Percentiles rank a stretch among this genome's conserved stretches.
Conservation (phyloP, 2,797 vertebrate genomes). For the Leontopithecus rosalia region DNA sequence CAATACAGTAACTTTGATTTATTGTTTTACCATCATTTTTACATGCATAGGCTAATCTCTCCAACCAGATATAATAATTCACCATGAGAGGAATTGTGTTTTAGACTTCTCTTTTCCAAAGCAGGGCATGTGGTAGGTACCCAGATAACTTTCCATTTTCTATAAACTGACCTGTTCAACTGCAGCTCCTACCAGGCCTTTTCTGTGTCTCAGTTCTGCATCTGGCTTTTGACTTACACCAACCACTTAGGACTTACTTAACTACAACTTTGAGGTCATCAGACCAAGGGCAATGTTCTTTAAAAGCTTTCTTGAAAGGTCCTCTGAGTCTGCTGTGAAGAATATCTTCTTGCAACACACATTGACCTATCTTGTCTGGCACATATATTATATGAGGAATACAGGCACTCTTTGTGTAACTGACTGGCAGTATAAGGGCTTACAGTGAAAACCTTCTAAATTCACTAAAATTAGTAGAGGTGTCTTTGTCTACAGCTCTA, state of each 20-base stretch:
- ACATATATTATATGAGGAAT: rapidly evolving
- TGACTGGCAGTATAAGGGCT: rapidly evolving
- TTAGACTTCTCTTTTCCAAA: not conserved
- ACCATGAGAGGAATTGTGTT: not conserved
- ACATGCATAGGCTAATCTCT: not conserved
- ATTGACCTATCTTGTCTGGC: not conserved
- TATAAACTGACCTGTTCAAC: not conserved
- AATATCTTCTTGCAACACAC: not conserved
- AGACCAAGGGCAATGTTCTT: not conserved
- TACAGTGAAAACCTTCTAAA: not conserved
- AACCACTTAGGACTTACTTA: not conserved
- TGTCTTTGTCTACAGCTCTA: not conserved
- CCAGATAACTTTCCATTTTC: not conserved
- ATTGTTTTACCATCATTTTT: not conserved
- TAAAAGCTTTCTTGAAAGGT: not conserved
- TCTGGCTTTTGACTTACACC: not conserved
- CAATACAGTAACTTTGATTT: not conserved
- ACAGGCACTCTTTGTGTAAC: not conserved
- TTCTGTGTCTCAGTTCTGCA: rapidly evolving
- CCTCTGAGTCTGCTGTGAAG: not conserved
- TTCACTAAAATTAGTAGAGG: not conserved
- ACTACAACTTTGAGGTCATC: not conserved
- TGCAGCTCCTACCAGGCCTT: not conserved
- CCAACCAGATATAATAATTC: not conserved
- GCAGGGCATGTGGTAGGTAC: not conserved